Evolutionary conservation across 2,888 invertebrate species (phyloP), one percentile per base, ranked within the genome.

Genomic region (Chymomyza fuscimana): DNA sequence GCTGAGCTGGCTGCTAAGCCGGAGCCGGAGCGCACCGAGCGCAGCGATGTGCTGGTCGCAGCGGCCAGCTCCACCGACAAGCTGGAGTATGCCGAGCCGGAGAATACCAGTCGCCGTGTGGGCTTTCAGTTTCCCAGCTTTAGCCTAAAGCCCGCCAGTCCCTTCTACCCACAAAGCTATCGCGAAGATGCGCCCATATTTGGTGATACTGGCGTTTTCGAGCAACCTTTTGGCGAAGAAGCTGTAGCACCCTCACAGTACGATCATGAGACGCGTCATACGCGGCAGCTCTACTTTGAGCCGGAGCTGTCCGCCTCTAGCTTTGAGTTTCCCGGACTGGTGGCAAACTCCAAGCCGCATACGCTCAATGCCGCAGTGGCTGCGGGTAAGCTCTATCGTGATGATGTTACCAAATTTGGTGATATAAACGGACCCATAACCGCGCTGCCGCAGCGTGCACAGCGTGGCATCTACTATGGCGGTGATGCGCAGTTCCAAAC

Each of bases 321-420:
- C 22, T 89, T 91, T 46, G 92, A 92, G 78, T 91, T 91, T 67
- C 91, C 92, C 12, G 91, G 91, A 0, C 58, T 89, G 69, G 87
- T 82, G 51, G 80, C 89, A 58, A 91, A 91, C 67, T 86, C 88
- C 6, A 90, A 90, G 72, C 91, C 92, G 0, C 91, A 91, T 46
- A 84, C 90, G 0, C 70, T 90, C 1, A 89, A 82, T 51, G 65
- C 87, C 0, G 89, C 86, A 19, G 79, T 84, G 1, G 82, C 85
- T 0, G 77, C 74, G 0, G 89, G 88, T 1, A 91, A 91, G 71
- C 76, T 88, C 4, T 92, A 89, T 72, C 91, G 91, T 58, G 92
- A 92, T 52, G 92, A 92, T 60, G 92, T 92, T 3, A 92, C 92
- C 36, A 92, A 92, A 74, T 92, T 92, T 63, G 92, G 92, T 1